Evolutionary conservation across 2,113 vertebrate genomes (phyloP).

Genomic region (Leptocoma aspasia): DNA sequence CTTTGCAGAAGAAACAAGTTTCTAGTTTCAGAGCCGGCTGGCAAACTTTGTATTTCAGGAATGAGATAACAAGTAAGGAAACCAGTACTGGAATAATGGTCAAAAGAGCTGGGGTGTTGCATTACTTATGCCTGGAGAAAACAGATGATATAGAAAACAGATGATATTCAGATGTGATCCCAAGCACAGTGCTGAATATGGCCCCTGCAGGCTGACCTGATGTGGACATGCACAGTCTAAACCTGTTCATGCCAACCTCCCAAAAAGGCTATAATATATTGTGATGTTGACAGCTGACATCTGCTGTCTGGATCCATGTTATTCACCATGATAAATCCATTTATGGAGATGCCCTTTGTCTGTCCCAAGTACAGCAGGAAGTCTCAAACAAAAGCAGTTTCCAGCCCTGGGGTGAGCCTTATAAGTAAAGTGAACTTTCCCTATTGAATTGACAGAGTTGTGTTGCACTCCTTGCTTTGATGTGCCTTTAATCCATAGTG

Average conservation of each 20-base stretch:
- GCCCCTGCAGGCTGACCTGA: background rate
- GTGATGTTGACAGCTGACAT: background rate
- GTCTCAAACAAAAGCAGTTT: background rate
- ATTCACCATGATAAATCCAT: background rate
- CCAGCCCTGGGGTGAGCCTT: background rate
- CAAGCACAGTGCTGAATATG: background rate
- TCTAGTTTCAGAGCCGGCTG: background rate
- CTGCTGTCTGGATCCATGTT: background rate
- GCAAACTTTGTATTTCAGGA: background rate
- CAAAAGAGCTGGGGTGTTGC: background rate
- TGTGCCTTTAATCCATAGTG: conserved; percentile 17
- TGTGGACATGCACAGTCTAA: background rate
- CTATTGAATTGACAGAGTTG: background rate
- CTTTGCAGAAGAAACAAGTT: background rate
- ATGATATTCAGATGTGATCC: background rate
- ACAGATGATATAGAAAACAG: background rate
- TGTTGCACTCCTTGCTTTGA: conserved; percentile 11
- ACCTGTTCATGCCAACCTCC: background rate
- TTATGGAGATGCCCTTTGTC: background rate
- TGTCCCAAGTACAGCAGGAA: background rate
- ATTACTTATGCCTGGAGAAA: background rate
- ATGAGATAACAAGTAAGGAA: background rate
- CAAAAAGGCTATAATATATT: background rate
- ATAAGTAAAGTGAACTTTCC: background rate
- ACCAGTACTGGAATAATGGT: background rate